phyloP scores from a whole-genome alignment of 2,888 invertebrate species.

The Geophilus truncorum region DNA sequence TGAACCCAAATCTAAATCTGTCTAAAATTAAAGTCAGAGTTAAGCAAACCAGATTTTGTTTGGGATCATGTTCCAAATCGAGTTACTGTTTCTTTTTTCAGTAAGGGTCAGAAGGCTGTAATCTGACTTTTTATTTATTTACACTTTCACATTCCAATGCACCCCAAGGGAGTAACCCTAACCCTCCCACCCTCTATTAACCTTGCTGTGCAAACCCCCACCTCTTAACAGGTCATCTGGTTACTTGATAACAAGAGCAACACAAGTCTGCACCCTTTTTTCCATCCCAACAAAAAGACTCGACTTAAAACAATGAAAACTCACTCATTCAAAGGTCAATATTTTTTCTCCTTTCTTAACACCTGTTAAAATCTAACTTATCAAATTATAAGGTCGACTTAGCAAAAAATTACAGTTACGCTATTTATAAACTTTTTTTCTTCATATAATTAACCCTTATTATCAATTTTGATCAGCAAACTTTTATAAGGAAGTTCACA shows the following conservation, averaged over 20 bases:
- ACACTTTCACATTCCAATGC: constrained; percentile 9
- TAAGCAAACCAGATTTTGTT: neutral
- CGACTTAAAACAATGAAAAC: neutral
- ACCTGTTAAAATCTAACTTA: neutral
- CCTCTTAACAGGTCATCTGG: neutral
- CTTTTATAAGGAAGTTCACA: neutral
- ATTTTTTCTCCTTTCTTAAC: neutral
- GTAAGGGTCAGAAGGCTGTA: neutral
- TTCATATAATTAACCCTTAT: neutral
- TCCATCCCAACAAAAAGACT: neutral
- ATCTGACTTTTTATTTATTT: constrained; percentile 27
- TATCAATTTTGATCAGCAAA: neutral
- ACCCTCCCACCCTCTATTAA: neutral
- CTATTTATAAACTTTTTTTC: neutral
- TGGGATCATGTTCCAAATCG: neutral
- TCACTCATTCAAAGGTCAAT: neutral
- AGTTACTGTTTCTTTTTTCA: constrained; percentile 1
- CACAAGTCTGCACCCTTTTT: neutral
- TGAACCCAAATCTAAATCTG: neutral
- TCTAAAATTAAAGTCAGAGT: neutral
- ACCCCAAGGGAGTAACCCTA: neutral
- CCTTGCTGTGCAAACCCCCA: neutral
- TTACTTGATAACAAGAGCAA: neutral
- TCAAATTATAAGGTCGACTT: neutral
- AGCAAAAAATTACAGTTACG: neutral